Percentiles rank a stretch among this genome's conserved stretches.
Conservation (phyloP, 2,888 invertebrate genomes). For the Desoria tigrina region DNA sequence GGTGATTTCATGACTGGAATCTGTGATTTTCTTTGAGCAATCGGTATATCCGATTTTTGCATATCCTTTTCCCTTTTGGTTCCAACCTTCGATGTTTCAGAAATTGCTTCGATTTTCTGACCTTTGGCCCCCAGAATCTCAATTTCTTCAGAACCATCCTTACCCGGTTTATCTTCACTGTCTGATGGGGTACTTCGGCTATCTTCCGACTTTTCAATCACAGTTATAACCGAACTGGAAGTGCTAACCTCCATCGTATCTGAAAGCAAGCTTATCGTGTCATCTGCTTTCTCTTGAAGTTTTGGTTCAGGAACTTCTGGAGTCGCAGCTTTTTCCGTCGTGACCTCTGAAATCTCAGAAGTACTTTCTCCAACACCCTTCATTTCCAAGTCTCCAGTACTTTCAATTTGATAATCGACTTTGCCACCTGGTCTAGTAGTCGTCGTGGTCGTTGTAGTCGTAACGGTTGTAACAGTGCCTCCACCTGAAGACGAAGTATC, state of each 20-base stretch:
- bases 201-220: conserved; percentile 23
- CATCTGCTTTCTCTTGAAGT: conserved; percentile 13
- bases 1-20: conserved; percentile 14
- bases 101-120: no score
- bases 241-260: conserved; percentile 26
- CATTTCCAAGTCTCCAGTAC: conserved; percentile 21
- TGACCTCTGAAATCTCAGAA: conserved; percentile 19
- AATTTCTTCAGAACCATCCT: no score
- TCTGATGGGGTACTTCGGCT: no score
- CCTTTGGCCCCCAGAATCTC: no score
- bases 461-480: no score
- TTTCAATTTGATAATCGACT: conserved; percentile 18
- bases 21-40: conserved; percentile 26
- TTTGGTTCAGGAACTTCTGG: conserved; percentile 27
- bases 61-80: conserved; percentile 3
- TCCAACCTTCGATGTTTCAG: no score
- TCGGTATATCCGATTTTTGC: conserved; percentile 27
- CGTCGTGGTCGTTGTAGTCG: no score
- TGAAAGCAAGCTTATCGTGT: neutral
- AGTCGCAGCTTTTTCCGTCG: conserved; percentile 11
- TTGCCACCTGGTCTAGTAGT: no score
- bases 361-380: conserved; percentile 19
- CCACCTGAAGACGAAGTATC: neutral
- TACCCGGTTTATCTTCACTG: no score
- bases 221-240: conserved; percentile 43